These are phyloP conservation scores for Pongo pygmaeus DNA, from an alignment of 2,113 vertebrate genomes.

Conservation along the genomic window DNA sequence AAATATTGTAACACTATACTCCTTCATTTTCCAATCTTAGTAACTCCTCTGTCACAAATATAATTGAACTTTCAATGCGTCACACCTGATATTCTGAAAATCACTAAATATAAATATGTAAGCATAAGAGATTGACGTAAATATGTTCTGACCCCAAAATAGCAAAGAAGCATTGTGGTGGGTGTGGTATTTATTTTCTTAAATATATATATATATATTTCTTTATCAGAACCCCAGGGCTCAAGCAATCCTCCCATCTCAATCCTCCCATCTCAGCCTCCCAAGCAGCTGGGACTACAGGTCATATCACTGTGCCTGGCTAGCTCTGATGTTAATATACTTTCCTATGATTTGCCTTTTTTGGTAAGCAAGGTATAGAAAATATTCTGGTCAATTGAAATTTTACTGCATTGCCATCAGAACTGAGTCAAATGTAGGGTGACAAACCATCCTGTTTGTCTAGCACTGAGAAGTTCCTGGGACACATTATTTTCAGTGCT, in stretches of 20 bases:
- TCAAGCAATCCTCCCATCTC: too few relatives aligned
- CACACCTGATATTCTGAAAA: background rate
- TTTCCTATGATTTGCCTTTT: conserved; percentile 12
- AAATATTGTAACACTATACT: background rate
- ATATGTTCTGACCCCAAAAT: background rate
- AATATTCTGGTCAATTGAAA: background rate
- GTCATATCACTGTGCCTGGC: too few relatives aligned
- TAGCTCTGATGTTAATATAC: background rate
- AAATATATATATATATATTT: background rate
- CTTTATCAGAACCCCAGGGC: too few relatives aligned
- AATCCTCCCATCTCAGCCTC: too few relatives aligned
- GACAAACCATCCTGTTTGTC: background rate
- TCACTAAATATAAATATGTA: background rate
- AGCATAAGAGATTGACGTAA: background rate
- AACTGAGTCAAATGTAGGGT: background rate
- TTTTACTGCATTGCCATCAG: background rate
- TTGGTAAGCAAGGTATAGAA: background rate
- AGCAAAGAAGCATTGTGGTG: background rate
- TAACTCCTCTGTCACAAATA: background rate
- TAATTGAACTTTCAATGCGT: background rate
- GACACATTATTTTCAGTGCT: background rate
- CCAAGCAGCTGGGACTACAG: too few relatives aligned
- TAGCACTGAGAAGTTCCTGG: background rate
- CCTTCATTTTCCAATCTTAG: background rate
- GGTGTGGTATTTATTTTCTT: background rate